Conservation (phyloP, 1,140 invertebrate genomes). For the Aricia agestis region DNA sequence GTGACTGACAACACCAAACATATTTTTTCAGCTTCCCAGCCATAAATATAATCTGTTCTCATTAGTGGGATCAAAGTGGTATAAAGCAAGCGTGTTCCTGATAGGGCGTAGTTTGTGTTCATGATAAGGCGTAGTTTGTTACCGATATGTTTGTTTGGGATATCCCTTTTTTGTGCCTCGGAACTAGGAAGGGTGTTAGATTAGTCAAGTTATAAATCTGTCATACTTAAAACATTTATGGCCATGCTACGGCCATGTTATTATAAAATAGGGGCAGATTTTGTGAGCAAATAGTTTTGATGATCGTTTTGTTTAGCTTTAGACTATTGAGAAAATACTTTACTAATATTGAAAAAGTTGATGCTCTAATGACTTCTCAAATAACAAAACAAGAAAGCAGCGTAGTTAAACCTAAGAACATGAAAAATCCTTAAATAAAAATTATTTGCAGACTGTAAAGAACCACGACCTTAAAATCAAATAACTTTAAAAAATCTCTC, state of each 20-base stretch:
- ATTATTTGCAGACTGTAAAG: too few relatives aligned
- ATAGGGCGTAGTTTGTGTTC: neutral
- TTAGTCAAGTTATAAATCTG: neutral
- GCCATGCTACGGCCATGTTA: too few relatives aligned
- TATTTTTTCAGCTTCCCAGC: constrained; percentile 2
- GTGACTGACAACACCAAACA: neutral
- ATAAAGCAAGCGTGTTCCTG: neutral
- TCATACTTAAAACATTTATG: too few relatives aligned
- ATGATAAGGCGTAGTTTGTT: neutral
- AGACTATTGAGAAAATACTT: too few relatives aligned
- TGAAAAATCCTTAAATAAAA: neutral
- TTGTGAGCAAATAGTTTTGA: too few relatives aligned
- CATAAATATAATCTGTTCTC: constrained; percentile 2
- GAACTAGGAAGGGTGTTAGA: neutral
- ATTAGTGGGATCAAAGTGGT: neutral
- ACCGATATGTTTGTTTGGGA: neutral
- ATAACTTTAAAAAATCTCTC: neutral
- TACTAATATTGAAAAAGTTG: too few relatives aligned
- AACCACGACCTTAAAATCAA: too few relatives aligned
- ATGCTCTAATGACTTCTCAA: neutral
- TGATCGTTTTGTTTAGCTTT: too few relatives aligned
- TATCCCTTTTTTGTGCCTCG: neutral
- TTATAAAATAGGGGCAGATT: too few relatives aligned
- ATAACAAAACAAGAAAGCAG: neutral
- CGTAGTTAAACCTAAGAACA: too few relatives aligned